phyloP scores from a whole-genome alignment of 30 jellyfish, hydroid and myxozoan species.

The Pelagia noctiluca region DNA sequence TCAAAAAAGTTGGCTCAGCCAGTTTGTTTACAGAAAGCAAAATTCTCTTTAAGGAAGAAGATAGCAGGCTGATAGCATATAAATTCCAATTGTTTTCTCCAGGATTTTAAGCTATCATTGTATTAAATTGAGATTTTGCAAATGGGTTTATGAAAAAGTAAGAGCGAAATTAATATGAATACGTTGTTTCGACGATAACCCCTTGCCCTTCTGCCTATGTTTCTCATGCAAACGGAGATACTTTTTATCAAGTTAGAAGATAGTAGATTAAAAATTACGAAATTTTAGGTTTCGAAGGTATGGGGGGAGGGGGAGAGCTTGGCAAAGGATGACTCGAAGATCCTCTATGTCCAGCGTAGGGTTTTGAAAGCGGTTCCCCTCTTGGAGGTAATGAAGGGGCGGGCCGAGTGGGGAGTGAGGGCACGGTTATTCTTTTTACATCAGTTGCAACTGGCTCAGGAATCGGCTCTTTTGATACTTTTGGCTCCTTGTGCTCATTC shows the following conservation, averaged over 20 bases:
- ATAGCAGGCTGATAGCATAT: no score
- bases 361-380: constrained; percentile 57
- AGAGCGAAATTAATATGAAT: neutral
- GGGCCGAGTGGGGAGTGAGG: constrained; percentile 73
- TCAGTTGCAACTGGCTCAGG: constrained; percentile 6
- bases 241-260: no score
- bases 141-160: neutral
- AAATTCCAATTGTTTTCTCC: neutral
- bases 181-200: neutral
- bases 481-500: no score
- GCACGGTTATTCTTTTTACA: constrained; percentile 37
- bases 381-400: constrained; percentile 75
- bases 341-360: constrained; percentile 69
- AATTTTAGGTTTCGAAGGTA: constrained; percentile 45
- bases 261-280: neutral
- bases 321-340: constrained; percentile 28
- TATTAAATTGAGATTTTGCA: neutral
- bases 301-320: constrained; percentile 63
- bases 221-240: neutral
- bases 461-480: constrained; percentile 15
- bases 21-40: no score
- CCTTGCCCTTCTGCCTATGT: no score
- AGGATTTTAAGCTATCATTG: neutral
- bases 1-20: no score
- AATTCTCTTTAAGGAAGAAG: no score